Conservation (phyloP, 2,888 invertebrate species). For the Antitype chi region DNA sequence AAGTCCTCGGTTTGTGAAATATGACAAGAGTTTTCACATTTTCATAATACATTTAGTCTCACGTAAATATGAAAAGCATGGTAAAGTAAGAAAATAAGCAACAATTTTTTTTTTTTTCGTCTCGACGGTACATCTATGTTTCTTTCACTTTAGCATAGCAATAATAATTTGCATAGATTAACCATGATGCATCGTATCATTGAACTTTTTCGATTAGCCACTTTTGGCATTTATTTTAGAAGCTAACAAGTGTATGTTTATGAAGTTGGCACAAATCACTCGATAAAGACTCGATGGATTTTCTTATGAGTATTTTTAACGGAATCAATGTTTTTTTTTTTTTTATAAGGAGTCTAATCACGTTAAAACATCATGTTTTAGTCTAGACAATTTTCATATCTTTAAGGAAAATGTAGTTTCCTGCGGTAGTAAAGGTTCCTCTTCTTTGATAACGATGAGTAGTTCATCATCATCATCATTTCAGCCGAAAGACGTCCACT, state of each 20-base stretch:
- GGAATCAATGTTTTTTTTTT: not conserved
- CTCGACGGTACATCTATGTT: not conserved
- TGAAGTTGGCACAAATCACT: not conserved
- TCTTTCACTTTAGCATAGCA: not conserved
- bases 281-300: not conserved
- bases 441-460: not conserved
- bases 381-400: not conserved
- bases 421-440: not conserved
- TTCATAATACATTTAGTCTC: no score
- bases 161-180: slow-evolving; percentile 8
- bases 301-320: not conserved
- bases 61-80: not conserved
- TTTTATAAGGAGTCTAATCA: not conserved
- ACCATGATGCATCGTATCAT: not conserved
- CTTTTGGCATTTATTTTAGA: slow-evolving; percentile 1
- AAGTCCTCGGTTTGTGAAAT: not conserved
- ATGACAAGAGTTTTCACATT: not conserved
- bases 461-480: no score
- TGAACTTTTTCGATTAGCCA: not conserved
- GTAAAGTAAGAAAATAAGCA: not conserved
- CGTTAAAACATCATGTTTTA: not conserved
- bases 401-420: not conserved
- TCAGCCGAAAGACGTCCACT: no score
- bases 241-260: not conserved
- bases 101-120: not conserved